Conservation (phyloP, 2,113 vertebrate genomes). For the Sinocyclocheilus maitianheensis region DNA sequence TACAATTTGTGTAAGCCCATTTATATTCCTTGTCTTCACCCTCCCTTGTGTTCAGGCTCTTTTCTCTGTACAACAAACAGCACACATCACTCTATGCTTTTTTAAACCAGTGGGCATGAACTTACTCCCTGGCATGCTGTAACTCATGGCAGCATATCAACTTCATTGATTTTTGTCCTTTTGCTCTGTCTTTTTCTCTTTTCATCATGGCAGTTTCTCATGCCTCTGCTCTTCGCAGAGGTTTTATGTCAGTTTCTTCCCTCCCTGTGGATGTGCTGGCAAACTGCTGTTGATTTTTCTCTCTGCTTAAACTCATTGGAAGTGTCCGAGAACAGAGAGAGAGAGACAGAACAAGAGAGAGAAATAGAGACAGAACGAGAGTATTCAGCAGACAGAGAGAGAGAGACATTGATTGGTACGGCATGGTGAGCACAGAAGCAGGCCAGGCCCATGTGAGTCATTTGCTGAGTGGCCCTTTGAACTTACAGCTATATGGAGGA, state of each 20-base stretch:
- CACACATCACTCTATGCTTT: background rate
- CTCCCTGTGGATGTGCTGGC: conserved; percentile 24
- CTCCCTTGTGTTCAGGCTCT: background rate
- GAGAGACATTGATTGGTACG: conserved; percentile 56
- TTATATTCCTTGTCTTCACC: background rate
- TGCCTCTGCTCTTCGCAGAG: conserved; percentile 3
- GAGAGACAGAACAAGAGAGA: conserved; percentile 8
- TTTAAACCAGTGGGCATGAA: background rate
- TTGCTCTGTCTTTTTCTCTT: conserved; percentile 2
- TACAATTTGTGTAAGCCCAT: background rate
- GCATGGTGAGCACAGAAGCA: conserved; percentile 46
- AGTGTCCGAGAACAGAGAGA: conserved; percentile 33
- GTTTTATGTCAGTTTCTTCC: conserved; percentile 29
- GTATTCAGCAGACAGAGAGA: conserved; percentile 9
- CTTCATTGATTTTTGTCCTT: conserved; percentile 29
- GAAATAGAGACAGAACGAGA: conserved; percentile 18
- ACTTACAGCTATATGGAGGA: conserved; percentile 42
- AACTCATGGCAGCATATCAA: conserved; percentile 27
- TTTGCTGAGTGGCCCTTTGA: conserved; percentile 49
- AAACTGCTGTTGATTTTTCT: conserved; percentile 50
- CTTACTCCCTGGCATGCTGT: conserved; percentile 31
- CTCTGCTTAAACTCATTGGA: conserved; percentile 17
- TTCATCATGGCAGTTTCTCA: conserved; percentile 29
- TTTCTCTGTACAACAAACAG: conserved; percentile 16
- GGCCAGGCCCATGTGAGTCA: conserved; percentile 52